Base-by-base conservation (phyloP, 1,140 invertebrate species). In the Eubasilissa regina region DNA sequence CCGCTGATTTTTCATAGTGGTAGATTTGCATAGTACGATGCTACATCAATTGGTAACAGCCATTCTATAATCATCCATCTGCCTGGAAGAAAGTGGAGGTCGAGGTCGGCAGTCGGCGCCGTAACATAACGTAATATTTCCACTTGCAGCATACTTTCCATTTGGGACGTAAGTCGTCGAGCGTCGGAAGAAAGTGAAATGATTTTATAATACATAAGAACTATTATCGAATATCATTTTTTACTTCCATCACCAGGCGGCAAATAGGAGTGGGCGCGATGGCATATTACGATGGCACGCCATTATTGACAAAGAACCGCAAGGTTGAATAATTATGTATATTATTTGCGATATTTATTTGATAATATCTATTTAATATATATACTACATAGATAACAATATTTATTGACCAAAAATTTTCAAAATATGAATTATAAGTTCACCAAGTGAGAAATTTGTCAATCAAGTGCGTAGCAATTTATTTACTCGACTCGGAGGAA, bases 301-400 rank as follows among this genome's bases (percentile, higher is more conserved):
- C 62, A 45, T 66, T 58, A 19, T 58, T 66, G n/a, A 17, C 4
- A 25, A 66, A 66, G 62, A 66, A n/a, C 4, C 15, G 45, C 62
- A 66, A 66, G 62, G 62, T 66, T 66, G 35, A 66, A 66, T 66
- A 66, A 66, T 66, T 66, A 25, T 1, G 55, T 21, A 11, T 21
- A 11, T 15, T 19, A 13, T 58, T 58, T 15, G 12, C 25, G 6
- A 35, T 58, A 9, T 19, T 58, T 0, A 58, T 58, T 35, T 35
- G 1, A 35, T 3, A 35, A 35, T 35, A 35, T 6, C n/a, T n/a
- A n/a, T n/a, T n/a, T n/a, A n/a, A n/a, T n/a, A n/a, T n/a, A n/a
- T n/a, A n/a, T n/a, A n/a, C n/a, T n/a, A n/a, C n/a, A n/a, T n/a
- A n/a, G n/a, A n/a, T n/a, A n/a, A n/a, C n/a, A n/a, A n/a, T n/a